phyloP scores from a whole-genome alignment of 2,797 vertebrate species.

The Crax fasciolata region DNA sequence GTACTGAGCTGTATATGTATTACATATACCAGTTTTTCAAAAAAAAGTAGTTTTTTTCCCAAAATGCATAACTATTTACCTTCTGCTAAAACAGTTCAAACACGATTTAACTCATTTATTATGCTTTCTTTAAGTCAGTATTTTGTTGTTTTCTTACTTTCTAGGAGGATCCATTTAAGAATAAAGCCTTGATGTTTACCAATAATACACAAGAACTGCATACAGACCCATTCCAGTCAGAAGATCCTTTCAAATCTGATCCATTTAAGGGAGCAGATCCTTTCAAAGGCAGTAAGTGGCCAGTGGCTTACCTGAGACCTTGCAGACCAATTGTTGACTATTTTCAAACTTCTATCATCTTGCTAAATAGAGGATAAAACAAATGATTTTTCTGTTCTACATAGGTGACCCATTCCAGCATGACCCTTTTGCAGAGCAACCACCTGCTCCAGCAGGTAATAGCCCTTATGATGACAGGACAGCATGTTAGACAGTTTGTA shows the following conservation, averaged over 20 bases:
- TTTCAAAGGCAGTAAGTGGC: conserved; percentile 84
- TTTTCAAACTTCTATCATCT: background rate
- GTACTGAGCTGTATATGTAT: background rate
- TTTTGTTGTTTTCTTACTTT: conserved; percentile 52
- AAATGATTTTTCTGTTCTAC: conserved; percentile 2
- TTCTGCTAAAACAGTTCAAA: background rate
- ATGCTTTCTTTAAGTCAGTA: background rate
- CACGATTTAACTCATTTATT: background rate
- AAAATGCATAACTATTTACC: background rate
- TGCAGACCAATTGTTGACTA: background rate
- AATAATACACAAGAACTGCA: conserved; percentile 89
- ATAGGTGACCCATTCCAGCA: conserved; percentile 95
- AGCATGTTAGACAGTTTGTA: background rate
- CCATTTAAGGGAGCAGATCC: conserved; percentile 92
- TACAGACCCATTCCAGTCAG: conserved; percentile 93
- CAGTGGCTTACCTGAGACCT: background rate
- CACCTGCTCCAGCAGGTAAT: conserved; percentile 88
- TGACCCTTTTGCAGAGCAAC: conserved; percentile 93
- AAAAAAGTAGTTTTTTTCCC: background rate
- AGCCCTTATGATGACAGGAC: background rate
- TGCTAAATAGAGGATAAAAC: background rate
- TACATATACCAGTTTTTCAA: background rate
- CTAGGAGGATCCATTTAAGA: conserved; percentile 95
- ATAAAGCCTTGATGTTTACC: conserved; percentile 90
- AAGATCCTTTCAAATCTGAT: conserved; percentile 96